A percentile compares a stretch with the other conserved stretches of the same genome.
Conservation (phyloP, 2,888 invertebrate genomes). For the Pristionchus arcanus region DNA sequence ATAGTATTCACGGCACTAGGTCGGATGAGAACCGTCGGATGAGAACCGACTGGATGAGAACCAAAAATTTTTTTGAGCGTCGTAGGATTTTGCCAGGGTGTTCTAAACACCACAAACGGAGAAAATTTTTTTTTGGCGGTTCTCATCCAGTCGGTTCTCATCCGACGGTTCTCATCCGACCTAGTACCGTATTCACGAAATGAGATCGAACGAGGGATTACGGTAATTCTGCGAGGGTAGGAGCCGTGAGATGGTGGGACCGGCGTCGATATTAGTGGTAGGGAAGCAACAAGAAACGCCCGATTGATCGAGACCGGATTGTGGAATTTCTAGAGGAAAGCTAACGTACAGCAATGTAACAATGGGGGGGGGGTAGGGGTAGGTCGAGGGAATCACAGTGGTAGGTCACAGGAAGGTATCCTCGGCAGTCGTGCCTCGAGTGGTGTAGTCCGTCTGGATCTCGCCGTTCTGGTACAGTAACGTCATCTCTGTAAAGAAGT, state of each 20-base stretch:
- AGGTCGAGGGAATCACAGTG: neutral
- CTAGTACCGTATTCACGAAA: too few species aligned
- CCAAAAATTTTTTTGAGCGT: too few species aligned
- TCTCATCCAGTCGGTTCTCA: too few species aligned
- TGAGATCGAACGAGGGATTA: neutral
- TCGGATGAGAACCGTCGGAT: too few species aligned
- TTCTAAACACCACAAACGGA: too few species aligned
- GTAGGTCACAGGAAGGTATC: conserved; percentile 31
- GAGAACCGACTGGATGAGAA: too few species aligned
- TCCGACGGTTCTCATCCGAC: too few species aligned
- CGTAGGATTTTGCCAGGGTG: too few species aligned
- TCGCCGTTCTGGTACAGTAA: conserved; percentile 10
- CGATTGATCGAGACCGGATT: conserved; percentile 22
- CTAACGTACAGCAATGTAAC: neutral
- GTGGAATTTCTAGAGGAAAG: conserved; percentile 11
- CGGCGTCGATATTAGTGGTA: neutral
- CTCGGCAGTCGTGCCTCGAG: conserved; percentile 12
- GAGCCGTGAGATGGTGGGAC: conserved; percentile 3
- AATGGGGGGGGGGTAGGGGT: neutral
- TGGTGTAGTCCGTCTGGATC: conserved; percentile 36
- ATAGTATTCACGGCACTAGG: too few species aligned
- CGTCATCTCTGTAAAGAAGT: neutral
- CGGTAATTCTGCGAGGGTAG: neutral
- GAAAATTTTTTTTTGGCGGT: too few species aligned
- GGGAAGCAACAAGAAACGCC: neutral